These are phyloP conservation scores for Lepilemur septentrionalis DNA, from an alignment of 2,797 vertebrate species.

Conservation along the genomic window DNA sequence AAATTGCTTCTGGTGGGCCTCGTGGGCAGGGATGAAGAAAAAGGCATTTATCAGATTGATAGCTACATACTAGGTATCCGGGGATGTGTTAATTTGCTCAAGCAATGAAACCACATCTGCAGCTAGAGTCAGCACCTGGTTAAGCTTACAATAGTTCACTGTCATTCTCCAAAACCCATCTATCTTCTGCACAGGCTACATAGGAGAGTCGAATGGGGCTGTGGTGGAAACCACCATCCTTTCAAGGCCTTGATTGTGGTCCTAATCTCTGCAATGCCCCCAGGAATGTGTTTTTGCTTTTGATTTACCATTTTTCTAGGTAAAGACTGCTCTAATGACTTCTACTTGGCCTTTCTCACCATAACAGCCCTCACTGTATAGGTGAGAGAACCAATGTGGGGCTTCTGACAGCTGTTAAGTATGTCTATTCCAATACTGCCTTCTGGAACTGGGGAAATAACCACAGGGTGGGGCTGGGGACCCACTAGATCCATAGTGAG, in stretches of 20 bases:
- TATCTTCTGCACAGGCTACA: not conserved
- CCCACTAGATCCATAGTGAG: not conserved
- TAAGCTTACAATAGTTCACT: not conserved
- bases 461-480: not conserved
- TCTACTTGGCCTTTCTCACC: not conserved
- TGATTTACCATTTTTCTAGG: not conserved
- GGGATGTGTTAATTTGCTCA: not conserved
- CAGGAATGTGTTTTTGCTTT: not conserved
- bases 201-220: not conserved
- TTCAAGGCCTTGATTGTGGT: not conserved
- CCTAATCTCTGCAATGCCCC: not conserved
- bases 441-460: not conserved
- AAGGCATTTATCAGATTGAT: not conserved
- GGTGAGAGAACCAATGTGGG: not conserved
- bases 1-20: not conserved
- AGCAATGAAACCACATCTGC: not conserved
- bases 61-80: not conserved
- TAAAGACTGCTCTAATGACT: not conserved
- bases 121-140: not conserved
- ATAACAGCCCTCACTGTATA: not conserved
- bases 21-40: not conserved
- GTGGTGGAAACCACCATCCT: not conserved
- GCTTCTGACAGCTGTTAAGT: not conserved
- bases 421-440: not conserved
- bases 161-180: not conserved